Conservation (phyloP, 64 coral and sea anemone species). For the Catalaphyllia jardinei region DNA sequence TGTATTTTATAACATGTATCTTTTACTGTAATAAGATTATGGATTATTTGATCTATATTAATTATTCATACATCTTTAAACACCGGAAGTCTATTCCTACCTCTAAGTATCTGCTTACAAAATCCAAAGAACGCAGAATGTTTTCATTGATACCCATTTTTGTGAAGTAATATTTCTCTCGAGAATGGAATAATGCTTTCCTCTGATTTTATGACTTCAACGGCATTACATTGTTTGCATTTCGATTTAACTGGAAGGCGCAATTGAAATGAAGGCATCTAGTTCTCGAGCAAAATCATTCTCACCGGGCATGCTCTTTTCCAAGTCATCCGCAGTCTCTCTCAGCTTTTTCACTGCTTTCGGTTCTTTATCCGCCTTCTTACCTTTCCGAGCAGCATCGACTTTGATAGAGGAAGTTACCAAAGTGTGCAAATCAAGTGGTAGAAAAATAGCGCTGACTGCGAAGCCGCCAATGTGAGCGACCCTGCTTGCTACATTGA, state of each 20-base stretch:
- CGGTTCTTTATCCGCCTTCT: slow-evolving; percentile 8
- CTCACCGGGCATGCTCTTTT: not conserved
- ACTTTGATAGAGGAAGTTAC: slow-evolving; percentile 17
- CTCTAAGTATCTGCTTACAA: too few relatives aligned
- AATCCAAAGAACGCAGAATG: too few relatives aligned
- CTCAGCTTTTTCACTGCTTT: not conserved
- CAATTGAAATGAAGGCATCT: not conserved
- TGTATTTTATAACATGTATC: too few relatives aligned
- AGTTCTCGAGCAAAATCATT: not conserved
- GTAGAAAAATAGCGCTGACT: not conserved
- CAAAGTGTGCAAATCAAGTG: slow-evolving; percentile 31
- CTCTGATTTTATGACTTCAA: too few relatives aligned
- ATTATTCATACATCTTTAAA: too few relatives aligned
- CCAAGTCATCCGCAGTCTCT: slow-evolving; percentile 10
- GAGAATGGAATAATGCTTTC: too few relatives aligned
- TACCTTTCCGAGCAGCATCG: slow-evolving; percentile 29
- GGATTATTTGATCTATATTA: too few relatives aligned
- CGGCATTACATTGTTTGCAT: too few relatives aligned
- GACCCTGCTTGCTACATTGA: not conserved
- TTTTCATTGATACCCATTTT: too few relatives aligned
- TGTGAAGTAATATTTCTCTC: too few relatives aligned
- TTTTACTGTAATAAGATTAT: too few relatives aligned
- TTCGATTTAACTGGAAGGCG: not conserved
- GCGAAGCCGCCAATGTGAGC: slow-evolving; percentile 59
- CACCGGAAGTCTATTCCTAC: too few relatives aligned